phyloP scores from a whole-genome alignment of 2,113 vertebrate species.

The Lathamus discolor region DNA sequence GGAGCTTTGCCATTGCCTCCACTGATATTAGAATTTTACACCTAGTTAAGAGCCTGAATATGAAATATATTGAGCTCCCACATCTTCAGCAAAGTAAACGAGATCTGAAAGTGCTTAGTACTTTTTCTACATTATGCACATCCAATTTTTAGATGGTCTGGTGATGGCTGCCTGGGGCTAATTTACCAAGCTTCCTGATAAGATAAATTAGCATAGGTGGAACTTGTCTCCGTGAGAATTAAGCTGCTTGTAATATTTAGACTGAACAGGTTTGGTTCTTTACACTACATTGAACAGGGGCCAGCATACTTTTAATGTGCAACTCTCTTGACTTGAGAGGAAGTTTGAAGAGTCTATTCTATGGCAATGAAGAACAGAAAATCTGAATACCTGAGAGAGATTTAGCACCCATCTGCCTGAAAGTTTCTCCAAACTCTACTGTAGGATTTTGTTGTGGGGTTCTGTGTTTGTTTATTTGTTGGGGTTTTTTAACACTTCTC shows the following conservation, averaged over 20 bases:
- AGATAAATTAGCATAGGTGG: not conserved
- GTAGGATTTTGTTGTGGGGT: not conserved
- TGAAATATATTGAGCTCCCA: not conserved
- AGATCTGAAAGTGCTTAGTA: not conserved
- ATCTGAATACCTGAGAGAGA: not conserved
- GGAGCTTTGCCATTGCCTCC: not conserved
- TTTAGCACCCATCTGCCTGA: not conserved
- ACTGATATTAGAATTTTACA: not conserved
- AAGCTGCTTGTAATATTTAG: slow-evolving; percentile 2
- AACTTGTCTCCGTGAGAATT: not conserved
- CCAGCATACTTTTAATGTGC: not conserved
- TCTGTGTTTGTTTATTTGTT: not conserved
- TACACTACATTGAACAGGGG: not conserved
- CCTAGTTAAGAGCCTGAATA: not conserved
- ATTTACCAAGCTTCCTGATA: not conserved
- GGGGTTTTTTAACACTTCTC: not conserved
- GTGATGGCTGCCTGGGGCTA: not conserved
- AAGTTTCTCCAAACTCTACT: not conserved
- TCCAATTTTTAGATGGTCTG: not conserved
- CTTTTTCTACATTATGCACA: not conserved
- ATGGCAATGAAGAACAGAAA: not conserved
- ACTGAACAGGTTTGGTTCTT: slow-evolving; percentile 25
- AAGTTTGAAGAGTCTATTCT: not conserved
- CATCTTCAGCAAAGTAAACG: not conserved
- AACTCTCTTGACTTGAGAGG: not conserved